Conservation (phyloP, 2,888 invertebrate species). For the Acanthococcus lagerstroemiae region DNA sequence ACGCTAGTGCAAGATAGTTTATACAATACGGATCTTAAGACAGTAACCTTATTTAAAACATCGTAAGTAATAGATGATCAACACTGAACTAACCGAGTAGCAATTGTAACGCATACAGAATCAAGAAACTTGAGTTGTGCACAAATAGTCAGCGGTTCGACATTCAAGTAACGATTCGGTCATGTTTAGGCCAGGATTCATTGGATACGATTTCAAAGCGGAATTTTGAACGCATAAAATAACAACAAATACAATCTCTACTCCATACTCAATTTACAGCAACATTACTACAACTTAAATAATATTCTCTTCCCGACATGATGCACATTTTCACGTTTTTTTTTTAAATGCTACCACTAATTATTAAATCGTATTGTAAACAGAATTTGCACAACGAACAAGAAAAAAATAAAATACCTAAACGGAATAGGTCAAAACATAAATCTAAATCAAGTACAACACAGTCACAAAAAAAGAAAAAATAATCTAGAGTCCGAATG, state of each 20-base stretch:
- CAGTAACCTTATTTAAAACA: conserved; percentile 2
- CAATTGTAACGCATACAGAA: conserved; percentile 9
- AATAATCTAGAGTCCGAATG: background rate
- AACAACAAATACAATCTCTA: background rate
- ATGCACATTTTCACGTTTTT: background rate
- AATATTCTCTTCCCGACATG: background rate
- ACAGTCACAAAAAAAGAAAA: conserved; percentile 15
- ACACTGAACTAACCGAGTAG: conserved; percentile 9
- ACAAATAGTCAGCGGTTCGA: background rate
- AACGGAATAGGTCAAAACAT: background rate
- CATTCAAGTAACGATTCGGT: background rate
- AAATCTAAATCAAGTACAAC: conserved; percentile 11
- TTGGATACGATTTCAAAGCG: background rate
- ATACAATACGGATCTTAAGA: conserved; percentile 10
- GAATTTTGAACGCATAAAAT: background rate
- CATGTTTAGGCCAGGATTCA: no score
- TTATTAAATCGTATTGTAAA: background rate
- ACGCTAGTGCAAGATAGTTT: conserved; percentile 22
- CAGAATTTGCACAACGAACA: background rate
- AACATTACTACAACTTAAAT: background rate
- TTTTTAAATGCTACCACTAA: no score
- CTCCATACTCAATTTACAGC: background rate
- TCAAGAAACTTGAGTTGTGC: background rate
- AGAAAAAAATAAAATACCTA: background rate
- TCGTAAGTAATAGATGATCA: conserved; percentile 14